phyloP scores from a whole-genome alignment of 2,113 vertebrate genomes.

The Oxyura jamaicensis region DNA sequence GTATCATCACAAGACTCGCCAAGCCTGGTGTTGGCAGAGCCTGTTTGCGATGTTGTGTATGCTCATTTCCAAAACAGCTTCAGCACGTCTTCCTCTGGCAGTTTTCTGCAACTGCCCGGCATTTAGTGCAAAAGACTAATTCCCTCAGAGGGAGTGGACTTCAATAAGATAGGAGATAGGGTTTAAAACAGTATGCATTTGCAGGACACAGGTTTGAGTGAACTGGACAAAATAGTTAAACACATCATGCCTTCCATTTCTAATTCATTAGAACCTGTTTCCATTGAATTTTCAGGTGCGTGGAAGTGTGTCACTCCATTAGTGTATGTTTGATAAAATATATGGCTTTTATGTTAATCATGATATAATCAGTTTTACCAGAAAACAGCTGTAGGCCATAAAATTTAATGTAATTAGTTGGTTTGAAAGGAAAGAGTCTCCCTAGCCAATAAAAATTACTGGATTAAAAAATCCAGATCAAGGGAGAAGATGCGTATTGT shows the following conservation, averaged over 20 bases:
- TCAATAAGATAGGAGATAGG: background rate
- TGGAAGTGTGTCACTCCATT: background rate
- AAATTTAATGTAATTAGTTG: background rate
- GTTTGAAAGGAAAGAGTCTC: background rate
- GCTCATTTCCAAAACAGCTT: background rate
- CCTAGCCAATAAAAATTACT: background rate
- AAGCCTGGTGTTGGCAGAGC: background rate
- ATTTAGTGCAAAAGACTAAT: too few relatives aligned
- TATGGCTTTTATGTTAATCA: background rate
- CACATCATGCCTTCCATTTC: background rate
- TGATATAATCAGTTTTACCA: background rate
- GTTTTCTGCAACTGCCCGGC: background rate
- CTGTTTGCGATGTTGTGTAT: fast-evolving
- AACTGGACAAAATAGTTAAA: background rate
- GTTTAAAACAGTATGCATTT: background rate
- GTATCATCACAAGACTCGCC: background rate
- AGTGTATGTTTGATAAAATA: background rate
- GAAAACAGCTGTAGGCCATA: background rate
- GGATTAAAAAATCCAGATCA: background rate
- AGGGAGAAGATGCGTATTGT: background rate
- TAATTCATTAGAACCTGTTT: background rate
- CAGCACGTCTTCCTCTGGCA: background rate
- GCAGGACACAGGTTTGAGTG: background rate
- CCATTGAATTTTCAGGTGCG: background rate
- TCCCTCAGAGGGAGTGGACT: background rate